A percentile compares a stretch with the other conserved stretches of the same genome.
These are phyloP conservation scores for Poecilia velifera DNA, from an alignment of 2,797 vertebrate genomes.

Conservation along the genomic window DNA sequence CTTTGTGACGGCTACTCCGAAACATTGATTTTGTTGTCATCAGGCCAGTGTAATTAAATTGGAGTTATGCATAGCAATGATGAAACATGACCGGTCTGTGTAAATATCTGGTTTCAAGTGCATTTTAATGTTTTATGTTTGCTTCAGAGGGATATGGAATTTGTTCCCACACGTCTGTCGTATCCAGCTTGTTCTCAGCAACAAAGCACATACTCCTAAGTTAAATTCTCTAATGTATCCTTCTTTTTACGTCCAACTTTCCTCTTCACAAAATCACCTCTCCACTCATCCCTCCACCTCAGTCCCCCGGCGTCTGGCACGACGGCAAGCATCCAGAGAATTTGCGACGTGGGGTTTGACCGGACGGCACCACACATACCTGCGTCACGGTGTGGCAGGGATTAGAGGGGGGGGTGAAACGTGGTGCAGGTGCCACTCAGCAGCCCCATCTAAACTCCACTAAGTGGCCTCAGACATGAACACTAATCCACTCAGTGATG, in stretches of 20 bases:
- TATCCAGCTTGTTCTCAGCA: not conserved
- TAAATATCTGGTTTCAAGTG: not conserved
- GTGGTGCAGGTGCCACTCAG: constrained; percentile 75
- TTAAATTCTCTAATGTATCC: constrained; percentile 1
- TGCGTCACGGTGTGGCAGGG: constrained; percentile 62
- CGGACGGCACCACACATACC: constrained; percentile 77
- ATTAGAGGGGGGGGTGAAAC: constrained; percentile 50
- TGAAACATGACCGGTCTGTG: not conserved
- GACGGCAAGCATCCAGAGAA: constrained; percentile 78
- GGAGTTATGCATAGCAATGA: not conserved
- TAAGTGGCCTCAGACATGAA: constrained; percentile 79
- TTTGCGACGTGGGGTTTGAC: constrained; percentile 71
- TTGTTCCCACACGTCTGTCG: not conserved
- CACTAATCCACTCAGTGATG: constrained; percentile 80
- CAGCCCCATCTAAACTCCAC: constrained; percentile 73
- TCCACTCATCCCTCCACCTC: constrained; percentile 40
- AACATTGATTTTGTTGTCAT: too few species aligned
- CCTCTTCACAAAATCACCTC: constrained; percentile 26
- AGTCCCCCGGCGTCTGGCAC: constrained; percentile 69
- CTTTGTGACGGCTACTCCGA: not conserved
- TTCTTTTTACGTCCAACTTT: not conserved
- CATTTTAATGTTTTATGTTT: not conserved
- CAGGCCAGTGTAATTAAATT: not conserved
- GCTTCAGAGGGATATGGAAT: not conserved
- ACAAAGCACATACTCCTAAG: not conserved